phyloP scores from a whole-genome alignment of 2,888 invertebrate genomes.

The Aphelenchoides bicaudatus region DNA sequence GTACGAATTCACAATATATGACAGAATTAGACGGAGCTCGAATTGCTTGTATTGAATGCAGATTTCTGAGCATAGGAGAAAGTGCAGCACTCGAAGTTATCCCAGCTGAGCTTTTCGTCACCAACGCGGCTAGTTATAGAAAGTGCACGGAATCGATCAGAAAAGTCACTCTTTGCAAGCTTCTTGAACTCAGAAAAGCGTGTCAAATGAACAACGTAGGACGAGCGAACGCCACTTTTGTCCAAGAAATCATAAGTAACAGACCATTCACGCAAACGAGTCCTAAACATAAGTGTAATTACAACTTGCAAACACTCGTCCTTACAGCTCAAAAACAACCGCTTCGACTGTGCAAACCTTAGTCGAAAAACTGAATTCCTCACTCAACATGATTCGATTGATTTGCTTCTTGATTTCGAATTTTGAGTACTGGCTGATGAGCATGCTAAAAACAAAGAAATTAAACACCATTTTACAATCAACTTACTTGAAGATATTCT shows the following conservation, averaged over 20 bases:
- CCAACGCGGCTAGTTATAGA: not conserved
- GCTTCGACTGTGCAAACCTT: conserved; percentile 3
- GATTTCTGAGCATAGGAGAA: too few species aligned
- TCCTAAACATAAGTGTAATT: conserved; percentile 2
- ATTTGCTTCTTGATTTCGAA: not conserved
- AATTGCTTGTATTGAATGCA: too few species aligned
- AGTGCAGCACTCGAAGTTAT: too few species aligned
- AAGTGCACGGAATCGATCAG: not conserved
- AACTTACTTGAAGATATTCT: not conserved
- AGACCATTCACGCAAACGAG: conserved; percentile 6
- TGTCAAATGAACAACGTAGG: not conserved
- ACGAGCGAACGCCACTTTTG: conserved; percentile 1
- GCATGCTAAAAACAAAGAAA: not conserved
- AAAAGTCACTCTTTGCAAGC: not conserved
- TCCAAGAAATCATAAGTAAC: not conserved
- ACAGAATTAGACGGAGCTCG: too few species aligned
- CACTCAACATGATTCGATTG: too few species aligned
- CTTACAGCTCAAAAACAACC: conserved; percentile 4
- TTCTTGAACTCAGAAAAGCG: conserved; percentile 1
- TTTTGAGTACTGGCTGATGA: not conserved
- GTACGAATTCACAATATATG: too few species aligned
- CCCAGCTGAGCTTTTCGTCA: not conserved
- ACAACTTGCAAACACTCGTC: too few species aligned
- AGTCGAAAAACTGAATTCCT: not conserved
- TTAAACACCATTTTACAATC: too few species aligned